These are phyloP conservation scores for Apolygus lucorum DNA, from an alignment of 1,140 invertebrate genomes.

Conservation along the genomic window DNA sequence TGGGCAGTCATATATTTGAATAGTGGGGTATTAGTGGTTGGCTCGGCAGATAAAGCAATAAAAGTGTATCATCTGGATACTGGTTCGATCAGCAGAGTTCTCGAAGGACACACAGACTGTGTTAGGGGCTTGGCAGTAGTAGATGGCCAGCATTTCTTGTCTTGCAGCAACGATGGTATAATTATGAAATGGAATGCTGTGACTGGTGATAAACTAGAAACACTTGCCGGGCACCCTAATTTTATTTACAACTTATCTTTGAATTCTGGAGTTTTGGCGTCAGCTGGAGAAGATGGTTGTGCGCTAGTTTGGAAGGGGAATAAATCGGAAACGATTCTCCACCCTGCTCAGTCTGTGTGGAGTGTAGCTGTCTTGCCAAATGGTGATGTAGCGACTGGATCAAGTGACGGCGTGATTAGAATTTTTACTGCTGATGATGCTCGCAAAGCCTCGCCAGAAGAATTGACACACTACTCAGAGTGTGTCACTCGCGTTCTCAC, in stretches of 20 bases:
- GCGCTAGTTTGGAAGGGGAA: constrained; percentile 70
- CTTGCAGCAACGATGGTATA: constrained; percentile 83
- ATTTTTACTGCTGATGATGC: constrained; percentile 67
- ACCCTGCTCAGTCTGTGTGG: constrained; percentile 87
- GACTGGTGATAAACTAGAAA: constrained; percentile 64
- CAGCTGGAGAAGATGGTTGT: constrained; percentile 80
- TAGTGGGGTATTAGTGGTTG: constrained; percentile 59
- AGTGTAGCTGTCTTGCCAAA: constrained; percentile 67
- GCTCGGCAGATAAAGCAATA: constrained; percentile 84
- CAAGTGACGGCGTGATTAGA: constrained; percentile 72
- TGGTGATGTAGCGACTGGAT: constrained; percentile 82
- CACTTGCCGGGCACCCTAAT: constrained; percentile 71
- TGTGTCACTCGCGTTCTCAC: constrained; percentile 5
- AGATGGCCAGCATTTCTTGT: constrained; percentile 62
- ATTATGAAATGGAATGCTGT: constrained; percentile 69
- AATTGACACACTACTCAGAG: constrained; percentile 36
- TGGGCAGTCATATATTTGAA: constrained; percentile 12
- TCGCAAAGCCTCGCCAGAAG: constrained; percentile 54
- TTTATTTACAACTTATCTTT: constrained; percentile 55
- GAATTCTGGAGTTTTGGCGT: constrained; percentile 44
- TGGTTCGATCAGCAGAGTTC: neutral
- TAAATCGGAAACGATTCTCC: constrained; percentile 58
- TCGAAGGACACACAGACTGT: constrained; percentile 71
- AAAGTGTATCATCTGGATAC: constrained; percentile 44
- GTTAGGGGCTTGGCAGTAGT: constrained; percentile 68